Evolutionary conservation across 2,797 vertebrate genomes (phyloP).

Genomic region (Arctocebus calabarensis): DNA sequence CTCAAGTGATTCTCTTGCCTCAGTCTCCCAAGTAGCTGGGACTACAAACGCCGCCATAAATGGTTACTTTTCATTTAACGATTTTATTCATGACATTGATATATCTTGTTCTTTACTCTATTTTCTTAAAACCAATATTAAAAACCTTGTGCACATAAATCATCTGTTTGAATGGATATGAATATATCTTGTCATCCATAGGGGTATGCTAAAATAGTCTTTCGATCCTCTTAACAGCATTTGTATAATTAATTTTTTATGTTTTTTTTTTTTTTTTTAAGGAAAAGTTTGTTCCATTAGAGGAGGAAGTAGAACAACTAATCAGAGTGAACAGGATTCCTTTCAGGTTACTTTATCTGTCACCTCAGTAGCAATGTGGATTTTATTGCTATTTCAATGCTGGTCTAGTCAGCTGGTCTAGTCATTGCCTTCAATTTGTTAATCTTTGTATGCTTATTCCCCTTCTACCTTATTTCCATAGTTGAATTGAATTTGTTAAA

Average conservation of each 20-base stretch:
- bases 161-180: conserved; percentile 12
- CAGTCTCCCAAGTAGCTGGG: too few relatives aligned
- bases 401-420: neutral
- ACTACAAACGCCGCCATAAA: neutral
- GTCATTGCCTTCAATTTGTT: conserved; percentile 46
- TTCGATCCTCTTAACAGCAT: conserved; percentile 9
- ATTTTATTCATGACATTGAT: conserved; percentile 46
- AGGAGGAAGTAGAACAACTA: conserved; percentile 35
- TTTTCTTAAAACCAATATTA: conserved; percentile 7
- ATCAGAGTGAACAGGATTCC: neutral
- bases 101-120: conserved; percentile 36
- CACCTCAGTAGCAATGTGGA: neutral
- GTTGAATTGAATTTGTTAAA: conserved; percentile 23
- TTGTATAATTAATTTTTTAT: conserved; percentile 16
- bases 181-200: conserved; percentile 34
- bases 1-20: too few relatives aligned
- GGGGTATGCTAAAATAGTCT: conserved; percentile 9
- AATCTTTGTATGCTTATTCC: neutral
- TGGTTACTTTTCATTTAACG: conserved; percentile 22
- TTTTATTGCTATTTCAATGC: conserved; percentile 18
- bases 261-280: neutral
- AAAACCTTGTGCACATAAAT: conserved; percentile 22
- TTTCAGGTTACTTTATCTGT: neutral
- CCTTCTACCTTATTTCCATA: neutral
- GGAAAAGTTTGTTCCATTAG: conserved; percentile 5